These are phyloP conservation scores for Hoplostethus atlanticus DNA, from an alignment of 2,797 vertebrate genomes.

Conservation along the genomic window DNA sequence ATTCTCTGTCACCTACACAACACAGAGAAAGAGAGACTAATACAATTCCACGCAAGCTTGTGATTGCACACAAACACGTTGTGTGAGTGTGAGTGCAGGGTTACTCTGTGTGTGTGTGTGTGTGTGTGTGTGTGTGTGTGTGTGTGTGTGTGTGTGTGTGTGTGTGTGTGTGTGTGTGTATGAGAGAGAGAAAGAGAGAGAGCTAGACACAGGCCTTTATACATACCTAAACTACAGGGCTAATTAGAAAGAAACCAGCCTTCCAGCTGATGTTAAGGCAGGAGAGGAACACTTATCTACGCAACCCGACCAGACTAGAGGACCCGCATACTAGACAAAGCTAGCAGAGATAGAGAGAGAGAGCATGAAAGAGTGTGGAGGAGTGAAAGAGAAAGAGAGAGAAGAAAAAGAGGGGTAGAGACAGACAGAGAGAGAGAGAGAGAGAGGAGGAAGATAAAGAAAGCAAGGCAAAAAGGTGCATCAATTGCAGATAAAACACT, in stretches of 20 bases:
- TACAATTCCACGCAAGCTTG: neutral
- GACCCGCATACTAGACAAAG: too few relatives aligned
- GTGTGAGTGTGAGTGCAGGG: too few relatives aligned
- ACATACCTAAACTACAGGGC: too few relatives aligned
- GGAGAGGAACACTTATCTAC: too few relatives aligned
- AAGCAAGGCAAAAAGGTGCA: too few relatives aligned
- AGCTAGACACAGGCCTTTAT: too few relatives aligned
- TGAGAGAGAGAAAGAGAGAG: too few relatives aligned
- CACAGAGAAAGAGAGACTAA: neutral
- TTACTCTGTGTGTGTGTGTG: too few relatives aligned
- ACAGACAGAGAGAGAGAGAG: neutral
- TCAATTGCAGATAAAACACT: too few relatives aligned
- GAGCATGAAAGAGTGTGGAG: neutral
- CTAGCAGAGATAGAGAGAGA: neutral
- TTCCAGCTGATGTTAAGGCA: too few relatives aligned
- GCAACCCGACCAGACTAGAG: too few relatives aligned
- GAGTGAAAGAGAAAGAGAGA: neutral
- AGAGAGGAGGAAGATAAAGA: neutral
- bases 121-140: neutral
- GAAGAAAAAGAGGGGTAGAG: neutral
- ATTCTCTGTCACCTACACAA: neutral
- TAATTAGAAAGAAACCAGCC: too few relatives aligned
- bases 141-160: conserved; percentile 19
- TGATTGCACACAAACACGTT: neutral
- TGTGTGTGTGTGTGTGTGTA: conserved; percentile 22